A percentile compares a stretch with the other conserved stretches of the same genome.
phyloP scores from a whole-genome alignment of 2,797 vertebrate genomes.

The Potorous gilbertii region DNA sequence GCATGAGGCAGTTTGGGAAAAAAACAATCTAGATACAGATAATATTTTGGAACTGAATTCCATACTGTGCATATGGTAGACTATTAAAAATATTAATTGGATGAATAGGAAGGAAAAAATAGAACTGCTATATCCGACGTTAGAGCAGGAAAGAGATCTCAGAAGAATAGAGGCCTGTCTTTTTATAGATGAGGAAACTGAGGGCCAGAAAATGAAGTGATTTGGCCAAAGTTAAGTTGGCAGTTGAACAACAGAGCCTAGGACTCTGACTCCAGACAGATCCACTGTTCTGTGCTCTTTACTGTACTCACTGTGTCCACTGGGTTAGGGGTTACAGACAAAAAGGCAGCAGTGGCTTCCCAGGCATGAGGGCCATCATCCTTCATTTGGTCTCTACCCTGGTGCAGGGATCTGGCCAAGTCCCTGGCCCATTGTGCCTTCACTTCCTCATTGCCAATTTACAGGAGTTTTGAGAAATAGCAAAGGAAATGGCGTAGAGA shows the following conservation, averaged over 20 bases:
- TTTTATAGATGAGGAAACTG: background rate
- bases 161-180: background rate
- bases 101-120: background rate
- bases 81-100: background rate
- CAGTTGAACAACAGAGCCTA: background rate
- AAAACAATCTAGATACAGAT: background rate
- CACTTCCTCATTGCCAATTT: slow-evolving; percentile 4
- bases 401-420: background rate
- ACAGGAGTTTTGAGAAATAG: slow-evolving; percentile 32
- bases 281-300: background rate
- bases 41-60: background rate
- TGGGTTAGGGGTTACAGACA: background rate
- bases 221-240: background rate
- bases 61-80: background rate
- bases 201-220: background rate
- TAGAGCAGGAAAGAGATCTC: background rate
- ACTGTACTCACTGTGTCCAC: background rate
- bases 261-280: background rate
- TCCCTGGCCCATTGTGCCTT: background rate
- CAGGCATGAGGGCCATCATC: background rate
- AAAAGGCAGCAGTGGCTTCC: background rate
- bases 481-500: slow-evolving; percentile 63
- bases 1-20: background rate
- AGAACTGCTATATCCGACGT: background rate
- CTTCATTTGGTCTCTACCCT: background rate